A percentile compares a stretch with the other conserved stretches of the same genome.
Evolutionary conservation across 2,888 invertebrate species (phyloP).

Genomic region (Acholoe squamosa): DNA sequence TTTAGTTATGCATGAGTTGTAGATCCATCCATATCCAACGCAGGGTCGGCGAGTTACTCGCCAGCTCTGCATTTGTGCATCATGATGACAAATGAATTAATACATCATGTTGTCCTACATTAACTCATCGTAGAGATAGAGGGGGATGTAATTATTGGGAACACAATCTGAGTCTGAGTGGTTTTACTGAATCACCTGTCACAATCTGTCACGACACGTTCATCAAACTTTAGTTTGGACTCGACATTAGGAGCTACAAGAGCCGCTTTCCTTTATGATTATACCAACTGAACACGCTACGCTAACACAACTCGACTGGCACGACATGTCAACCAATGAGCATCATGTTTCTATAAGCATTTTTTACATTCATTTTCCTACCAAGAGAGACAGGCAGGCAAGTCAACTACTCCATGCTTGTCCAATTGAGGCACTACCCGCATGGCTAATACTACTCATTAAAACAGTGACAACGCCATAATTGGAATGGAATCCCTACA

Average conservation of each 20-base stretch:
- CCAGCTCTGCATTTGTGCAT: too few relatives aligned
- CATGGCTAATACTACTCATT: conserved; percentile 28
- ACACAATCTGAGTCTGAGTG: too few relatives aligned
- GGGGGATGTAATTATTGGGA: too few relatives aligned
- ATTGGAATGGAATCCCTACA: conserved; percentile 38
- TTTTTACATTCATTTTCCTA: neutral
- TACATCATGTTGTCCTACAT: too few relatives aligned
- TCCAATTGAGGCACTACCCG: neutral
- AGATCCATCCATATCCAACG: too few relatives aligned
- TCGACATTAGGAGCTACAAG: neutral
- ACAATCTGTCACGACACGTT: neutral
- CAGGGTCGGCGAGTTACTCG: too few relatives aligned
- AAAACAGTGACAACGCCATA: conserved; percentile 36
- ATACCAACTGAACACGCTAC: neutral
- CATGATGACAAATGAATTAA: too few relatives aligned
- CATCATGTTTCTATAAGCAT: neutral
- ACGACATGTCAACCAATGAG: neutral
- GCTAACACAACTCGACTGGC: conserved; percentile 4
- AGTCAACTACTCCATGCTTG: neutral
- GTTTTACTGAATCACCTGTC: too few relatives aligned
- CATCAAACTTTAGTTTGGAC: neutral
- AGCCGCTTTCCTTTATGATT: neutral
- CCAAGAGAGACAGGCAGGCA: neutral
- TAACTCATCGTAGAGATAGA: too few relatives aligned
- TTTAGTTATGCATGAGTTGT: too few relatives aligned